These are phyloP conservation scores for Erannis defoliaria DNA, from an alignment of 2,888 invertebrate genomes.

Conservation along the genomic window DNA sequence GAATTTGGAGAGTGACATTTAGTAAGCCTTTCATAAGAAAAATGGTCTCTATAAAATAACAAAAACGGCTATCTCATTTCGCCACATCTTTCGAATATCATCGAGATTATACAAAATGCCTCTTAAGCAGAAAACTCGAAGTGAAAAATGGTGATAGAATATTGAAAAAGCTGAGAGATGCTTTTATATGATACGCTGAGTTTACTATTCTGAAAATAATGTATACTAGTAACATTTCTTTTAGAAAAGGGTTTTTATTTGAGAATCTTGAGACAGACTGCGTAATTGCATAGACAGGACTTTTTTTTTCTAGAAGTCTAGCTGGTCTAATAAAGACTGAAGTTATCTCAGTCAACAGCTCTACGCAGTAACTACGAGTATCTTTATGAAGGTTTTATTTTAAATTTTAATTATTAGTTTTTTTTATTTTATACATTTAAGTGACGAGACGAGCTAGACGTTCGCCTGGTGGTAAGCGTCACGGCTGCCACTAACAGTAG, in stretches of 20 bases:
- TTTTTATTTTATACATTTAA: too few species aligned
- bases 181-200: background rate
- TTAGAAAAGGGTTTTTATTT: background rate
- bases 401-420: too few species aligned
- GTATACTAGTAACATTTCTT: background rate
- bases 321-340: background rate
- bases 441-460: too few species aligned
- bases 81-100: slow-evolving; percentile 6
- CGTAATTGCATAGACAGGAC: slow-evolving; percentile 4
- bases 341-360: background rate
- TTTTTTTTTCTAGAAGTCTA: slow-evolving; percentile 1
- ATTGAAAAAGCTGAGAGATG: slow-evolving; percentile 7
- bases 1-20: too few species aligned
- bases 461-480: too few species aligned
- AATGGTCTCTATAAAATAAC: background rate
- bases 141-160: slow-evolving; percentile 6
- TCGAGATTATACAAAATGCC: background rate
- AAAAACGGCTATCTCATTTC: background rate
- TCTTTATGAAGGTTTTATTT: background rate
- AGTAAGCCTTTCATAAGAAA: background rate
- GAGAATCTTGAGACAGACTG: slow-evolving; percentile 2
- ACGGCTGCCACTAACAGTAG: too few species aligned
- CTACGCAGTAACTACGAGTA: background rate
- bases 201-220: slow-evolving; percentile 6
- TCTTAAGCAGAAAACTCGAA: background rate